A percentile compares a stretch with the other conserved stretches of the same genome.
Conservation (phyloP, 2,113 vertebrate genomes). For the Columbina picui region DNA sequence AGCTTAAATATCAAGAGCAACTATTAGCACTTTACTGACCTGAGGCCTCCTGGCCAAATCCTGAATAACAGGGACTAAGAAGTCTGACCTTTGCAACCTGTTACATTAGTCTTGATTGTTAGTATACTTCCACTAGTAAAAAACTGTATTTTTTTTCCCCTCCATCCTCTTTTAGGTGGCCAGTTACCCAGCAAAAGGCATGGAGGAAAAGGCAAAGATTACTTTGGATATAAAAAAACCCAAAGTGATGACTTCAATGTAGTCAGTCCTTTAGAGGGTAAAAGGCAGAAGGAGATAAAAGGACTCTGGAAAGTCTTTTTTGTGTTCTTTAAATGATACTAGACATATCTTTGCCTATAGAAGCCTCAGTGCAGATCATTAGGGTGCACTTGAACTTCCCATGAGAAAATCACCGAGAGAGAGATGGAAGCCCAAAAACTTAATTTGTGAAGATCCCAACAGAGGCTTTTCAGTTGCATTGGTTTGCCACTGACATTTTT, state of each 20-base stretch:
- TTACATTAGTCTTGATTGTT: not conserved
- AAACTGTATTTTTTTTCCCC: not conserved
- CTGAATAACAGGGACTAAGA: not conserved
- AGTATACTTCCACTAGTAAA: conserved; percentile 23
- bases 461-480: not conserved
- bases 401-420: not conserved
- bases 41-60: not conserved
- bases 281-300: not conserved
- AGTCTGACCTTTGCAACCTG: not conserved
- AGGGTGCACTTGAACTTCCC: not conserved
- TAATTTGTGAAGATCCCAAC: not conserved
- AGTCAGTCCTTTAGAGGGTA: not conserved
- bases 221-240: not conserved
- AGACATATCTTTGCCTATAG: not conserved
- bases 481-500: not conserved
- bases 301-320: not conserved
- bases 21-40: not conserved
- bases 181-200: conserved; percentile 22
- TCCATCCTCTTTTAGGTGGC: not conserved
- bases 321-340: not conserved
- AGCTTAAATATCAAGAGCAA: not conserved
- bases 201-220: not conserved
- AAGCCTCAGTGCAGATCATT: not conserved
- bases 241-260: not conserved
- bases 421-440: not conserved